Conservation (phyloP, 2,888 invertebrate species). For the Harpagoxenus sublaevis region DNA sequence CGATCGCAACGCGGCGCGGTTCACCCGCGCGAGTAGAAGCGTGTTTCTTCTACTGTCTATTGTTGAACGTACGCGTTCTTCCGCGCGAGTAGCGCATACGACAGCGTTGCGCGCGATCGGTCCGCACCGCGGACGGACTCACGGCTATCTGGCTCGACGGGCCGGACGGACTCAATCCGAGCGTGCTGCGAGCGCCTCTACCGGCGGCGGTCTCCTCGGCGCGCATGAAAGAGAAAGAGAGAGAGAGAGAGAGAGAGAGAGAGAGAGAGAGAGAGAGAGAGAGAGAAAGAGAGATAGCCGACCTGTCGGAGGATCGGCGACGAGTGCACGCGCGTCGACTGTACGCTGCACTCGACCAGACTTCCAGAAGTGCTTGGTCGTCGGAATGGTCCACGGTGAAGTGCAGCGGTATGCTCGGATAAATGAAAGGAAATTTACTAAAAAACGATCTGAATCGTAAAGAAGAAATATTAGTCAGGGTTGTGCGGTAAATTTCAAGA, state of each 20-base stretch:
- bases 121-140: conserved; percentile 82
- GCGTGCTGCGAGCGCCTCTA: conserved; percentile 76
- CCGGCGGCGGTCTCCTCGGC: conserved; percentile 50
- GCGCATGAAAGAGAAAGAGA: background rate
- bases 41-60: background rate
- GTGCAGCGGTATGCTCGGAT: background rate
- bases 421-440: background rate
- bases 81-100: background rate
- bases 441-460: background rate
- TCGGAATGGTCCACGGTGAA: background rate
- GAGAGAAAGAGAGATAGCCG: background rate
- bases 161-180: conserved; percentile 70
- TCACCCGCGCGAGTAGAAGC: conserved; percentile 34
- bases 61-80: background rate
- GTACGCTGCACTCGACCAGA: conserved; percentile 77
- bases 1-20: background rate
- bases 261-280: background rate
- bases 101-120: conserved; percentile 63
- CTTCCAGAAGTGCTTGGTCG: conserved; percentile 71
- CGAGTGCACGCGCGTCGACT: conserved; percentile 72
- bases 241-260: background rate
- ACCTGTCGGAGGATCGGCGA: conserved; percentile 44
- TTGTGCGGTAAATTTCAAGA: too few species aligned
- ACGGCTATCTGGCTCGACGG: conserved; percentile 81
- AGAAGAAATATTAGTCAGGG: background rate